phyloP scores from a whole-genome alignment of 2,888 invertebrate species.

The Cremastinae sp. region DNA sequence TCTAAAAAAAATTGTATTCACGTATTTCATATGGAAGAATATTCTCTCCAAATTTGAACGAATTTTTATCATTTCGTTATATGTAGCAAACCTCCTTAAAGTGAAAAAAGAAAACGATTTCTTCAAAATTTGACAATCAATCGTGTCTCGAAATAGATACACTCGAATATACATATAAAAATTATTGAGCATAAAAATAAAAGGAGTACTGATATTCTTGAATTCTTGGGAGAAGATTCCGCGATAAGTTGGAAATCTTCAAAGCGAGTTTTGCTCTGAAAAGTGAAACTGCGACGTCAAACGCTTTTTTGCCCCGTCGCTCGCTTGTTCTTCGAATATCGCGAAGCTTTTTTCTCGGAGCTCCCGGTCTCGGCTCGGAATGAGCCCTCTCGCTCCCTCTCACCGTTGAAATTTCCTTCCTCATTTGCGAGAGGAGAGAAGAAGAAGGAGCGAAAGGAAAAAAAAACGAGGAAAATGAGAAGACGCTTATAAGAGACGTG shows the following conservation, averaged over 20 bases:
- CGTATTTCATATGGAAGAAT: no score
- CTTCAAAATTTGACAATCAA: no score
- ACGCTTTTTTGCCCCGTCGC: conserved; percentile 32
- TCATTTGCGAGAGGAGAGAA: conserved; percentile 55
- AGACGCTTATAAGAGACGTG: conserved; percentile 20
- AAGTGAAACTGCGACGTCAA: conserved; percentile 25
- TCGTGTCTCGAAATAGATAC: no score
- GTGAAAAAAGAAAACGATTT: no score
- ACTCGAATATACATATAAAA: no score
- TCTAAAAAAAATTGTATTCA: no score
- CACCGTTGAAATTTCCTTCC: conserved; percentile 43
- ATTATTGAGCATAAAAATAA: no score
- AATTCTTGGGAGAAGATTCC: no score
- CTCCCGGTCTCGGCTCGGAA: conserved; percentile 16
- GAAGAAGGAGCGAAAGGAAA: conserved; percentile 11
- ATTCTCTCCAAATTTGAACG: no score
- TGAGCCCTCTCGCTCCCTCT: conserved; percentile 12
- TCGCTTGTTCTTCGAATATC: conserved; percentile 23
- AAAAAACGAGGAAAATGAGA: conserved; percentile 17
- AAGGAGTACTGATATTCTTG: no score
- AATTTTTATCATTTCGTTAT: no score
- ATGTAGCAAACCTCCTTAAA: no score
- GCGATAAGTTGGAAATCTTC: background rate
- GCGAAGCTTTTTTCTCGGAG: background rate
- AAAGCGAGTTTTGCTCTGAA: background rate